Evolutionary conservation across 2,113 vertebrate genomes (phyloP).

Genomic region (Phylloscopus trochiloides): DNA sequence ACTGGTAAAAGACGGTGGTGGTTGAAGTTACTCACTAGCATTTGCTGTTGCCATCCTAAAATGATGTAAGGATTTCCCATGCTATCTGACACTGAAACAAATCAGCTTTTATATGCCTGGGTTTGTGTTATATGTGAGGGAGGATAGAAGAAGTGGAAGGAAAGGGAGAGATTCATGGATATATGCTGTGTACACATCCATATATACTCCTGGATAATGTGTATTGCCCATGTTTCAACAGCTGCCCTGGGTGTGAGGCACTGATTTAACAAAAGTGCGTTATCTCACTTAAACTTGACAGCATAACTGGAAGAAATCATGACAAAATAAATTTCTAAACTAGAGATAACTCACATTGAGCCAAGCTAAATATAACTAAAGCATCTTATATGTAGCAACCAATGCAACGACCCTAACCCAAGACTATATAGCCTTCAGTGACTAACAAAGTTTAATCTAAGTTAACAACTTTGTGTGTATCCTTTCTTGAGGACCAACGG

Average conservation of each 20-base stretch:
- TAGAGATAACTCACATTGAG: neutral
- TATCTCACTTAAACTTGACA: neutral
- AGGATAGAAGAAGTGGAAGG: neutral
- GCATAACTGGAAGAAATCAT: neutral
- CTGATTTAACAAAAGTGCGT: neutral
- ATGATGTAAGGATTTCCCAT: neutral
- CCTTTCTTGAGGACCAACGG: neutral
- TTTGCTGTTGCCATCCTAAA: neutral
- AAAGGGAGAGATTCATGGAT: neutral
- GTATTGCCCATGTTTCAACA: neutral
- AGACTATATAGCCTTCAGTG: neutral
- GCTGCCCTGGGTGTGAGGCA: neutral
- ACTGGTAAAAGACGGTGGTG: neutral
- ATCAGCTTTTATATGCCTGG: neutral
- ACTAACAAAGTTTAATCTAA: neutral
- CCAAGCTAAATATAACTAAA: conserved; percentile 15
- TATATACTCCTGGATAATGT: neutral
- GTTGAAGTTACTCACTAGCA: neutral
- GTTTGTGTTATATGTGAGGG: neutral
- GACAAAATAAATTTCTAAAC: neutral
- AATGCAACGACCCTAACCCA: neutral
- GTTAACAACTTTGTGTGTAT: neutral
- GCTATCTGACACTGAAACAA: neutral
- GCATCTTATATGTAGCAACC: neutral
- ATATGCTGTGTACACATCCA: neutral